Percentiles rank a stretch among this genome's conserved stretches.
Conservation (phyloP, 35 echinoderm and acorn worm genomes). For the Strongylocentrotus purpuratus region DNA sequence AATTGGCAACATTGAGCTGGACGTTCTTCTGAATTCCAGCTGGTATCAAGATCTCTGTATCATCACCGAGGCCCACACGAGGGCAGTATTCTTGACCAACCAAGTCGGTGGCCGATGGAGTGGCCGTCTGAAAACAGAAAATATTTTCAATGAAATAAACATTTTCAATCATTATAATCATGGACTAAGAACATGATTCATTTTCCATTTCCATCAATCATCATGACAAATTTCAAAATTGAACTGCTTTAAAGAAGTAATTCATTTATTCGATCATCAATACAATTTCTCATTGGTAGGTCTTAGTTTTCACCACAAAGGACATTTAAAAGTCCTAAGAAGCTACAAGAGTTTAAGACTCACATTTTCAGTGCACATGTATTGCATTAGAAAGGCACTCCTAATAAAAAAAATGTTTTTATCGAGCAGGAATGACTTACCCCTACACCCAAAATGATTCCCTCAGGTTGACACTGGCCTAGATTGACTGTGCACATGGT, state of each 20-base stretch:
- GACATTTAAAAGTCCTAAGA: not conserved
- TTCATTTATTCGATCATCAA: no score
- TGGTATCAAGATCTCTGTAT: slow-evolving; percentile 65
- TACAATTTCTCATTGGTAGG: no score
- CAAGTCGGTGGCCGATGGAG: not conserved
- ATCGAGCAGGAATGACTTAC: not conserved
- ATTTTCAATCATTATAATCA: no score
- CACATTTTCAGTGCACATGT: no score
- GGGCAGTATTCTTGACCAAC: slow-evolving; percentile 61
- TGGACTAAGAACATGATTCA: no score
- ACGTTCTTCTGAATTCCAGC: slow-evolving; percentile 62
- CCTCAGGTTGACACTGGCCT: slow-evolving; percentile 44
- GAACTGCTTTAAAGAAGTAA: no score
- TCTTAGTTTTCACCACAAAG: not conserved
- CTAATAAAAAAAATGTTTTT: no score
- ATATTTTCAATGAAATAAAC: not conserved
- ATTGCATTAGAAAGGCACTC: no score
- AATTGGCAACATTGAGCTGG: slow-evolving; percentile 59
- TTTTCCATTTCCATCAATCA: no score
- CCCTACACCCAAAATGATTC: slow-evolving; percentile 47
- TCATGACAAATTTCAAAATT: no score
- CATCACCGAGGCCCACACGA: slow-evolving; percentile 46
- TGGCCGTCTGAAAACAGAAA: not conserved
- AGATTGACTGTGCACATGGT: slow-evolving; percentile 70
- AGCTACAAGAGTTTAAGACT: no score